Evolutionary conservation across 2,113 vertebrate genomes (phyloP), one percentile per base, ranked within the genome.

Genomic region (Vimba vimba): DNA sequence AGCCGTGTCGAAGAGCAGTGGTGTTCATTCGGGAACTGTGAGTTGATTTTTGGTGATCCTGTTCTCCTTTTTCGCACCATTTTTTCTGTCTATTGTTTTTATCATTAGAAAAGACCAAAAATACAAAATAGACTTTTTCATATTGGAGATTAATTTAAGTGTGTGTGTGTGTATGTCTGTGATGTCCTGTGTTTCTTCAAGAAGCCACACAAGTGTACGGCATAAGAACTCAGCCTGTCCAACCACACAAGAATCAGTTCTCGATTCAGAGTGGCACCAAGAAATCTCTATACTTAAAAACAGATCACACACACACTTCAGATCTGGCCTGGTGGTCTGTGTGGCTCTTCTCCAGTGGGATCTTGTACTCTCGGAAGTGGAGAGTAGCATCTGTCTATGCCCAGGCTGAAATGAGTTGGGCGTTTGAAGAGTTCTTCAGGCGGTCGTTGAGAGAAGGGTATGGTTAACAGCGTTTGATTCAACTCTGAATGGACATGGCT

Each of bases 371-470:
- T 73, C 13, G 47, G 52, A 83, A 83, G 81, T 83, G 47, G 68
- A 73, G 68, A 73, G 68, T 1, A 83, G 81, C 50, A 57, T 59
- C 66, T 73, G 21, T n/a, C 50, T 73, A 47, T 69, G 21, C 45
- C 62, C 60, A 73, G 27, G 81, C 66, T 83, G 81, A 83, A 83
- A 83, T 73, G 81, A 83, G 33, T 27, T 73, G 50, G 68, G 68
- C 21, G 33, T 73, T 83, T 83, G 68, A 55, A 83, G 81, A 59
- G 81, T 73, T 83, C 81, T 73, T 83, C 66, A 83, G 68, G 39
- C 4, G 13, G 66, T 73, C 2, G 33, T 83, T 83, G 68, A 83
- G 81, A 36, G 47, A 57, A 83, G 64, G 81, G 30, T 39, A 59
- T 59, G 50, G 66, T 43, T 83, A 73, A 39, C 81, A 10, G 33